These are phyloP conservation scores for Sminthurinus aureus DNA, from an alignment of 2,888 invertebrate genomes.

Conservation along the genomic window DNA sequence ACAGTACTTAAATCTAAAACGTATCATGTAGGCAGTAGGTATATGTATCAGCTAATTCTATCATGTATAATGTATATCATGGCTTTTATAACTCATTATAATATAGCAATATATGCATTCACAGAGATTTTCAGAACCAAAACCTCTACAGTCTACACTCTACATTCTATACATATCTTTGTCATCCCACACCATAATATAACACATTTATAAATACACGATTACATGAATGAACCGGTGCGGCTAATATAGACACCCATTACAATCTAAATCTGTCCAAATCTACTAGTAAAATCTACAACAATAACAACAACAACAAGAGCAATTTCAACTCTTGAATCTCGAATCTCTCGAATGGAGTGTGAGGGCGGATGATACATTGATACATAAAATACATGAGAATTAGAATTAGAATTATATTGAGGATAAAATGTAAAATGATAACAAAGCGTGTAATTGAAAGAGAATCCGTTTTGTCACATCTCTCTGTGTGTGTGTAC, in stretches of 20 bases:
- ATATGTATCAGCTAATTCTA: too few species aligned
- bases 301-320: neutral
- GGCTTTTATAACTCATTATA: neutral
- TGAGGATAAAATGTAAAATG: slow-evolving; percentile 17
- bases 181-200: too few species aligned
- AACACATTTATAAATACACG: too few species aligned
- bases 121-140: neutral
- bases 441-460: slow-evolving; percentile 39
- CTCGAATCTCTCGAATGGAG: neutral
- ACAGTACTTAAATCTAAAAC: too few species aligned
- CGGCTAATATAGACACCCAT: too few species aligned
- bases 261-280: neutral
- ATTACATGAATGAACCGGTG: too few species aligned
- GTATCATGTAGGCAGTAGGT: too few species aligned
- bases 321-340: neutral
- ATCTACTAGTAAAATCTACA: neutral
- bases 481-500: neutral
- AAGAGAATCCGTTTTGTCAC: slow-evolving; percentile 34
- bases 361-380: neutral
- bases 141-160: neutral
- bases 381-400: neutral
- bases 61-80: too few species aligned
- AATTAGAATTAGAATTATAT: neutral
- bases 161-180: neutral
- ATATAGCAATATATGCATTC: slow-evolving; percentile 4